Conservation (phyloP, 2,888 invertebrate species). For the Cancer borealis region DNA sequence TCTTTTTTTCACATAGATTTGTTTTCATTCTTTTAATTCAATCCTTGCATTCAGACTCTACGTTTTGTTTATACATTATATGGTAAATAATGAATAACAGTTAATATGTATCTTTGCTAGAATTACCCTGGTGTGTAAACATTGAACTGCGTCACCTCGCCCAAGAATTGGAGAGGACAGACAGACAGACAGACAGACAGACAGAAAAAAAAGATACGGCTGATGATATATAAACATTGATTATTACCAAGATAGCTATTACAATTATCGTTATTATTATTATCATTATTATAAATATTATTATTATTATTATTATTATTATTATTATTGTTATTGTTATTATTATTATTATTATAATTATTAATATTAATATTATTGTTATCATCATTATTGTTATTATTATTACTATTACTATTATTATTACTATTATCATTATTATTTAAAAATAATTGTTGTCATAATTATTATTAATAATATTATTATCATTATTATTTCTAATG, state of each 20-base stretch:
- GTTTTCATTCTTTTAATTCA: no score
- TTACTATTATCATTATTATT: neutral
- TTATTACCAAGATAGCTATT: neutral
- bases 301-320: constrained; percentile 12
- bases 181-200: no score
- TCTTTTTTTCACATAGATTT: no score
- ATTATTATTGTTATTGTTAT: neutral
- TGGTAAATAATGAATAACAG: no score
- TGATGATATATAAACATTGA: no score
- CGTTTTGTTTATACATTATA: no score
- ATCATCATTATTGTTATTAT: neutral
- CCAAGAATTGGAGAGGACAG: no score
- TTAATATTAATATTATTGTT: neutral
- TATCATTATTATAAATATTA: neutral
- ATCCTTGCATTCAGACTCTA: no score
- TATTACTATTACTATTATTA: neutral
- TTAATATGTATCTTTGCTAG: no score
- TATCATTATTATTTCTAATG: neutral
- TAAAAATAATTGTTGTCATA: neutral
- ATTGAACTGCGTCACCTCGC: no score
- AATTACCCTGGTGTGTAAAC: no score
- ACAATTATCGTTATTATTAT: neutral
- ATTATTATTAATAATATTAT: neutral
- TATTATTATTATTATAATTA: neutral
- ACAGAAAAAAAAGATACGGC: no score